Percentiles rank a stretch among this genome's conserved stretches.
Conservation (phyloP, 2,113 vertebrate genomes). For the Thinocorus orbignyianus region DNA sequence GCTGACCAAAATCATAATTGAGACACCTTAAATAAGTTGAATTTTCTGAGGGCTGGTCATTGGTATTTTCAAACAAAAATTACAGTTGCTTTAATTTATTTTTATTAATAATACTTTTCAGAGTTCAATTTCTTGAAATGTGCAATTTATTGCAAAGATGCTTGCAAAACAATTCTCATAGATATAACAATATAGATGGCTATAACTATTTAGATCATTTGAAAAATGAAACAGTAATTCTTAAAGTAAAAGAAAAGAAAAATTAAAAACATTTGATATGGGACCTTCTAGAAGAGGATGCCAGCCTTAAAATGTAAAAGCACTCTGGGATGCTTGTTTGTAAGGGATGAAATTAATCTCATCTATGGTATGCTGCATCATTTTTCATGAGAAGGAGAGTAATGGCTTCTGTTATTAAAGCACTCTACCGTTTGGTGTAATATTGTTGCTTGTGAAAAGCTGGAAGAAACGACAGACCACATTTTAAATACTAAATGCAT, state of each 20-base stretch:
- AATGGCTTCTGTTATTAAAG: background rate
- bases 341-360: background rate
- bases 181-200: background rate
- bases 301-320: background rate
- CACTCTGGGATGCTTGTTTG: background rate
- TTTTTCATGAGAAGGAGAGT: background rate
- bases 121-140: background rate
- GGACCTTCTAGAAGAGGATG: background rate
- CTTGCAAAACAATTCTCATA: background rate
- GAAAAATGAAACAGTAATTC: background rate
- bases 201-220: background rate
- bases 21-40: background rate
- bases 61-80: background rate
- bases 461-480: background rate
- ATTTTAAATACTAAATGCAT: background rate
- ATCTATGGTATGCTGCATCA: background rate
- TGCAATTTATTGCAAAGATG: background rate
- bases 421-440: background rate
- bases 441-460: background rate
- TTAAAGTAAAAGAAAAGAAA: background rate
- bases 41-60: background rate
- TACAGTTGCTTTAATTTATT: background rate
- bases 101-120: background rate
- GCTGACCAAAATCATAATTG: background rate
- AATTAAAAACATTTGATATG: background rate